Evolutionary conservation across 2,888 invertebrate species (phyloP), one percentile per base, ranked within the genome.

Genomic region (Aleiodes leptofemur): DNA sequence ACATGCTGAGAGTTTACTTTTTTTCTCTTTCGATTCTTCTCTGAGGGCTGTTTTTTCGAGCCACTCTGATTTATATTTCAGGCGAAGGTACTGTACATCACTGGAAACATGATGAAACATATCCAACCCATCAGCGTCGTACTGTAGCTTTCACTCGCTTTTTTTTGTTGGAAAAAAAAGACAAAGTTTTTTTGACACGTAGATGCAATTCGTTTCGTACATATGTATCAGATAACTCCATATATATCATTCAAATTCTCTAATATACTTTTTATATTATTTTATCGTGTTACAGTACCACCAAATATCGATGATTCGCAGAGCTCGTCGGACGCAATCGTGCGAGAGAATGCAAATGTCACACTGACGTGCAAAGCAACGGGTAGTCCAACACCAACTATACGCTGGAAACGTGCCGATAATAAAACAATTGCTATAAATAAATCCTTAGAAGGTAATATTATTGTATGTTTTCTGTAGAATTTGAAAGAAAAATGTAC

Each of bases 341-440:
- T 96, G 79, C 93, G 96, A 78, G 97, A 97, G 92, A 95, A 95
- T 84, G 94, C 96, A 86, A 96, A 97, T 91, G 96, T 97, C 86
- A 96, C 95, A 81, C 92, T 97, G 87, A 94, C 94, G 87, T 97
- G 97, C 90, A 95, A 95, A 90, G 97, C 97, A 86, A 95, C 95
- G 88, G 97, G 97, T 87, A 96, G 95, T 86, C 97, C 97, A 80
- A 93, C 94, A 89, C 97, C 97, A 80, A 94, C 93, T 88, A 96
- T 97, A 90, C 96, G 95, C 91, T 97, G 97, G 97, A 96, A 96
- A 90, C 93, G 97, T 86, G 96, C 97, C 90, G 96, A 96, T 91
- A 95, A 95, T 90, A 93, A 94, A 85, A 95, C 94, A 92, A 96
- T 97, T 90, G 93, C 94, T 89, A 94, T 96, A 91, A 96, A 95